phyloP scores from a whole-genome alignment of 2,797 vertebrate genomes.

The Tachyglossus aculeatus region DNA sequence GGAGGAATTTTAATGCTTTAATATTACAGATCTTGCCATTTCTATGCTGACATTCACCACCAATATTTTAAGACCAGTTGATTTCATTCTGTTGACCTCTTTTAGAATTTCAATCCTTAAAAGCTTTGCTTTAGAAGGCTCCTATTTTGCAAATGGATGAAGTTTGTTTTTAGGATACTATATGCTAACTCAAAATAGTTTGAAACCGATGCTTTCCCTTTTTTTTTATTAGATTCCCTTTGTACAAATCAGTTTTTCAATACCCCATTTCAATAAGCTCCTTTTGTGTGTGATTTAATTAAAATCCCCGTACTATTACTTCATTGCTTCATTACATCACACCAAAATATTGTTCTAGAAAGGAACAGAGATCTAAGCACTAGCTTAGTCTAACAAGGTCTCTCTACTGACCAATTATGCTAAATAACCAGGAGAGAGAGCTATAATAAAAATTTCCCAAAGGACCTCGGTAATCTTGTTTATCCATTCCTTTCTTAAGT shows the following conservation, averaged over 20 bases:
- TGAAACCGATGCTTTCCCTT: too few relatives aligned
- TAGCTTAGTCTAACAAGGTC: too few relatives aligned
- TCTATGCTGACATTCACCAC: too few relatives aligned
- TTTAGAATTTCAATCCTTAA: not conserved
- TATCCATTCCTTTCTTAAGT: conserved; percentile 13
- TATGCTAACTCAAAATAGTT: too few relatives aligned
- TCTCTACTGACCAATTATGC: conserved; percentile 31
- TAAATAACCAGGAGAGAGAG: conserved; percentile 6
- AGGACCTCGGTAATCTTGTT: conserved; percentile 13
- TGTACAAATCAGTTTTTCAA: too few relatives aligned
- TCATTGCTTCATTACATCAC: conserved; percentile 44
- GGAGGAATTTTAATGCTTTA: conserved; percentile 20
- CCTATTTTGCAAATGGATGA: conserved; percentile 27
- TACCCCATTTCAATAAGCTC: conserved; percentile 29
- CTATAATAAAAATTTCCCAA: not conserved
- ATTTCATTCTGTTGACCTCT: conserved; percentile 10
- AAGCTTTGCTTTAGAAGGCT: conserved; percentile 31
- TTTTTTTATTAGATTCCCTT: too few relatives aligned
- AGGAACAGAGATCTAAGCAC: too few relatives aligned
- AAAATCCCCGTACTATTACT: conserved; percentile 37
- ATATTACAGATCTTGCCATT: not conserved
- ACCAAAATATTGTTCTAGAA: too few relatives aligned
- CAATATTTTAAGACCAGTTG: not conserved
- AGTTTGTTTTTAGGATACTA: conserved; percentile 26
- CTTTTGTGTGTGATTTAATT: conserved; percentile 36